Percentiles rank a stretch among this genome's conserved stretches.
Conservation (phyloP, 2,113 vertebrate species). For the Oreochromis tanganicae region DNA sequence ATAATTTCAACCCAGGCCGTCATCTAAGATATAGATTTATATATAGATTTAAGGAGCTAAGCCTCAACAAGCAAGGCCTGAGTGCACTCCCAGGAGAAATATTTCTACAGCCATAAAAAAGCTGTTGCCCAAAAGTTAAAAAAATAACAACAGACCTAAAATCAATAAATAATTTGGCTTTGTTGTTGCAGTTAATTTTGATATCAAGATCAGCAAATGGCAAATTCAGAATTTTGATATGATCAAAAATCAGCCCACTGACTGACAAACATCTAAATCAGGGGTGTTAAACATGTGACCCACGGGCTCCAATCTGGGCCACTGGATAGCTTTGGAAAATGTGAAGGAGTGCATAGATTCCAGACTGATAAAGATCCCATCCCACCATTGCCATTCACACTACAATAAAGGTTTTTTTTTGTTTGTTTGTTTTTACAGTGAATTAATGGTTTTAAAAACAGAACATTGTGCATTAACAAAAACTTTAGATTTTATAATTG, state of each 20-base stretch:
- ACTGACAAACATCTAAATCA: background rate
- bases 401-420: background rate
- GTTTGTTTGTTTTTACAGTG: background rate
- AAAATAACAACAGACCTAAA: slow-evolving; percentile 19
- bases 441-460: background rate
- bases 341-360: too few relatives aligned
- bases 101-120: slow-evolving; percentile 30
- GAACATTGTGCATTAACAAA: background rate
- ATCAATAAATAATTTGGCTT: slow-evolving; percentile 54
- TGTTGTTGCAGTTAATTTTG: background rate
- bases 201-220: background rate
- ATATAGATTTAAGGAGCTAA: slow-evolving; percentile 34
- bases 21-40: background rate
- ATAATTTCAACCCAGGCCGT: slow-evolving; percentile 35
- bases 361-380: too few relatives aligned
- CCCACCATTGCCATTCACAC: background rate
- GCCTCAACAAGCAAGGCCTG: background rate
- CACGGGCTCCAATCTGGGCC: too few relatives aligned
- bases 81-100: slow-evolving; percentile 39
- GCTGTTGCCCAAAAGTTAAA: slow-evolving; percentile 24
- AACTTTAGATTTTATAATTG: background rate
- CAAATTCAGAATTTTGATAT: background rate
- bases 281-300: too few relatives aligned
- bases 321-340: too few relatives aligned
- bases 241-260: background rate